Evolutionary conservation across 2,888 invertebrate species (phyloP).

Genomic region (Bhutanitis thaidina): DNA sequence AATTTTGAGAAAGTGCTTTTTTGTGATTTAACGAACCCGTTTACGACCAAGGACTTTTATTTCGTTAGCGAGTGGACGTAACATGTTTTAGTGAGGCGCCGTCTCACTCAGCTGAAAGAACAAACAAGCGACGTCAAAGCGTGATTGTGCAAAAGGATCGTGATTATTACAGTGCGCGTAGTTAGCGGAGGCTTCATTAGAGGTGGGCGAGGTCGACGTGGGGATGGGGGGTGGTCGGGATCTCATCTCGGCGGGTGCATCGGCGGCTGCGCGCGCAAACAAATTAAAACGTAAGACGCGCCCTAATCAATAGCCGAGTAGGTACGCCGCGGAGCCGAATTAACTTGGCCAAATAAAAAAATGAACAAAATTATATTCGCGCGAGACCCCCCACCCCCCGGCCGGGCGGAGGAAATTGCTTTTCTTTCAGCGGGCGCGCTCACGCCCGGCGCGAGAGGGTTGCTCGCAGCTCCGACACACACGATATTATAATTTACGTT

Average conservation of each 20-base stretch:
- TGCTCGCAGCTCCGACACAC: constrained; percentile 61
- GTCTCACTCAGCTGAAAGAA: constrained; percentile 35
- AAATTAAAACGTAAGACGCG: constrained; percentile 80
- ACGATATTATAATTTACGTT: constrained; percentile 80
- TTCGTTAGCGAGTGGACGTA: constrained; percentile 39
- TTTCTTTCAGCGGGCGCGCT: constrained; percentile 79
- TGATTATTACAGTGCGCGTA: constrained; percentile 60
- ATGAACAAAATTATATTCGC: constrained; percentile 81
- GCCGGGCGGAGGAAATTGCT: constrained; percentile 76
- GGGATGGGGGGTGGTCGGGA: constrained; percentile 36
- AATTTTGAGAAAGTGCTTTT: constrained; percentile 6
- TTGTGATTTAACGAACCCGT: constrained; percentile 10
- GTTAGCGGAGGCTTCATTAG: constrained; percentile 73
- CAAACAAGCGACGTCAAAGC: constrained; percentile 51
- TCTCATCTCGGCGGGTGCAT: constrained; percentile 74
- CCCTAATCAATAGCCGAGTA: constrained; percentile 80
- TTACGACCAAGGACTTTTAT: constrained; percentile 20
- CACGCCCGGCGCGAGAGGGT: constrained; percentile 71
- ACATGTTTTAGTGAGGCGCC: constrained; percentile 33
- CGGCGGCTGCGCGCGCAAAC: constrained; percentile 78
- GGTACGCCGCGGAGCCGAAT: constrained; percentile 77
- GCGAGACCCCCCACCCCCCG: constrained; percentile 54
- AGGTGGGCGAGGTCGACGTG: constrained; percentile 32
- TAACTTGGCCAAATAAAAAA: constrained; percentile 79
- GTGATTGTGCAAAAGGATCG: constrained; percentile 63